Evolutionary conservation across 2,113 vertebrate species (phyloP).

Genomic region (Plectropomus leopardus): DNA sequence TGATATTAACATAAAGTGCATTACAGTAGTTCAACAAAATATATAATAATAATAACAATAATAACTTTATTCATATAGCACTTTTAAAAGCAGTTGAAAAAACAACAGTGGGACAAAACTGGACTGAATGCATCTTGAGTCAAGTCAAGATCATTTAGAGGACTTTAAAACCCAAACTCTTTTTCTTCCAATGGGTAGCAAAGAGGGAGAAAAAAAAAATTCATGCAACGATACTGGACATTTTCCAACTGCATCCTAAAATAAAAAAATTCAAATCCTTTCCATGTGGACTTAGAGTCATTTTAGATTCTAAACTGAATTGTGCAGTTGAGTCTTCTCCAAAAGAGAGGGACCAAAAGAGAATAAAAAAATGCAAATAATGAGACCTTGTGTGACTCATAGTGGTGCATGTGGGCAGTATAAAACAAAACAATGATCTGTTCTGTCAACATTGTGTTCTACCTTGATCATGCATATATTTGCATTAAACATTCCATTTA

Average conservation of each 20-base stretch:
- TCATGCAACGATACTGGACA: too few species aligned
- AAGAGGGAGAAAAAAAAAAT: background rate
- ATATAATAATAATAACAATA: too few species aligned
- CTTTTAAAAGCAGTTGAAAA: too few species aligned
- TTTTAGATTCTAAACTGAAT: slow-evolving; percentile 6
- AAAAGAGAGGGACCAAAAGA: background rate
- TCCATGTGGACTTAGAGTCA: background rate
- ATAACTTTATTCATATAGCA: too few species aligned
- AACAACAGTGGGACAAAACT: too few species aligned
- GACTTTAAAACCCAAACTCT: background rate
- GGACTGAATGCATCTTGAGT: too few species aligned
- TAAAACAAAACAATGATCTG: too few species aligned
- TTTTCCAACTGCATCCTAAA: background rate
- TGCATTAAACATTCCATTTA: background rate
- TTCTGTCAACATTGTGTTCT: background rate
- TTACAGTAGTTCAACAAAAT: too few species aligned
- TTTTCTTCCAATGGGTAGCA: background rate
- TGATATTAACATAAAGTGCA: too few species aligned
- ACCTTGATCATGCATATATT: background rate
- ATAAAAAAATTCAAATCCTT: background rate
- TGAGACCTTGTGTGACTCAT: background rate
- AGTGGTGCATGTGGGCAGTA: background rate
- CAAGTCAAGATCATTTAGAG: background rate
- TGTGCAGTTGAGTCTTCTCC: background rate
- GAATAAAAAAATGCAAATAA: background rate